Percentiles rank a stretch among this genome's conserved stretches.
phyloP scores from a whole-genome alignment of 2,797 vertebrate species.

The Characodon lateralis region DNA sequence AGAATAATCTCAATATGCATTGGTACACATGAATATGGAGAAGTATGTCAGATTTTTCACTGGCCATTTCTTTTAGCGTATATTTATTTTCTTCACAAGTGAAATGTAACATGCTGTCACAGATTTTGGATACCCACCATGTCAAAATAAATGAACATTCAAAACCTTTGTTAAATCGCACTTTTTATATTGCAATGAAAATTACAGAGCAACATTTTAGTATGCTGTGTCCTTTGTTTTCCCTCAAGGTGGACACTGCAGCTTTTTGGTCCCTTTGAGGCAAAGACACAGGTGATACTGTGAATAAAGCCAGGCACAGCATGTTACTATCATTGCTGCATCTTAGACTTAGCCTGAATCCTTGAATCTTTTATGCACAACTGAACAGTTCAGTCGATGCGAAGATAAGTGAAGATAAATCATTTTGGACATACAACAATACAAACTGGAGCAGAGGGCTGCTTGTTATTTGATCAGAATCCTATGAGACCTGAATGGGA shows the following conservation, averaged over 20 bases:
- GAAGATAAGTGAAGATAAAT: slow-evolving; percentile 58
- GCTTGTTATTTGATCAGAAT: slow-evolving; percentile 55
- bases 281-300: slow-evolving; percentile 12
- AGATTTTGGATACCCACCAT: not conserved
- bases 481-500: slow-evolving; percentile 59
- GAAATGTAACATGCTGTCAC: not conserved
- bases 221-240: not conserved
- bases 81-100: not conserved
- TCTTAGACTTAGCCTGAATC: slow-evolving; percentile 49
- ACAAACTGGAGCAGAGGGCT: slow-evolving; percentile 50
- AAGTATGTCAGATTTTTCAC: not conserved
- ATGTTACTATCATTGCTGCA: slow-evolving; percentile 25
- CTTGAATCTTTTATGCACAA: slow-evolving; percentile 30
- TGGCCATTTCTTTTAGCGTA: not conserved
- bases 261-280: slow-evolving; percentile 32
- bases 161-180: not conserved
- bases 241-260: slow-evolving; percentile 21
- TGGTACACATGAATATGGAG: not conserved
- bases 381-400: slow-evolving; percentile 18
- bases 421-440: slow-evolving; percentile 55
- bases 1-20: not conserved
- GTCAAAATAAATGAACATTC: not conserved
- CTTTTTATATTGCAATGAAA: slow-evolving; percentile 1
- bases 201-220: not conserved
- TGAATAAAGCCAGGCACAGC: slow-evolving; percentile 18